Evolutionary conservation across 53 echinoderm and acorn worm species (phyloP).

Genomic region (Arbacia lixula): DNA sequence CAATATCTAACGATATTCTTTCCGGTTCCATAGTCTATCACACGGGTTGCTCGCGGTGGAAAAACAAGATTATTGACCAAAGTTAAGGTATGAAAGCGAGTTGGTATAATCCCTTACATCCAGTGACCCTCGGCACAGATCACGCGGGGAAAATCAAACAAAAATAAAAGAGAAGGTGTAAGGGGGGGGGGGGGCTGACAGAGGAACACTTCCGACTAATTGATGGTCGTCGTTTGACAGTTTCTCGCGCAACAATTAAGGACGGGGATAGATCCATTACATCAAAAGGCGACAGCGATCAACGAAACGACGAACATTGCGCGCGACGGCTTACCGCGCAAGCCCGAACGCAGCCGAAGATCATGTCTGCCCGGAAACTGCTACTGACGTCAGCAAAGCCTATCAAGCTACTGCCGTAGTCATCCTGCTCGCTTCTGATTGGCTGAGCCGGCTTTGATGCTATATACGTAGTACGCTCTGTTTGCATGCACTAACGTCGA

Average conservation of each 20-base stretch:
- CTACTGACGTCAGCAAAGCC: conserved; percentile 44
- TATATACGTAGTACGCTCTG: conserved; percentile 25
- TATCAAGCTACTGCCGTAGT: conserved; percentile 46
- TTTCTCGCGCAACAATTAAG: conserved; percentile 41
- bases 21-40: no score
- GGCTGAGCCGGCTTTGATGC: conserved; percentile 4
- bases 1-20: no score
- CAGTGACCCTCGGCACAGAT: no score
- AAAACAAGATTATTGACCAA: no score
- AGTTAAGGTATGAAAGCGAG: no score
- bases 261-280: conserved; percentile 2
- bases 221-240: conserved; percentile 25
- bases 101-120: no score
- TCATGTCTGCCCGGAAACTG: conserved; percentile 24
- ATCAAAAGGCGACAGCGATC: neutral
- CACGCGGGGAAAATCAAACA: no score
- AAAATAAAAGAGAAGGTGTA: no score
- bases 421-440: neutral
- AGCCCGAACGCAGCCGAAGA: neutral
- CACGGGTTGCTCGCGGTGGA: no score
- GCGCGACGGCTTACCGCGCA: neutral
- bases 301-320: neutral
- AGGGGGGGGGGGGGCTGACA: neutral
- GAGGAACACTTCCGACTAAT: conserved; percentile 34
- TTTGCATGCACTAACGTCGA: conserved; percentile 41